Evolutionary conservation across 1,140 invertebrate genomes (phyloP).

Genomic region (Lepidostoma basale): DNA sequence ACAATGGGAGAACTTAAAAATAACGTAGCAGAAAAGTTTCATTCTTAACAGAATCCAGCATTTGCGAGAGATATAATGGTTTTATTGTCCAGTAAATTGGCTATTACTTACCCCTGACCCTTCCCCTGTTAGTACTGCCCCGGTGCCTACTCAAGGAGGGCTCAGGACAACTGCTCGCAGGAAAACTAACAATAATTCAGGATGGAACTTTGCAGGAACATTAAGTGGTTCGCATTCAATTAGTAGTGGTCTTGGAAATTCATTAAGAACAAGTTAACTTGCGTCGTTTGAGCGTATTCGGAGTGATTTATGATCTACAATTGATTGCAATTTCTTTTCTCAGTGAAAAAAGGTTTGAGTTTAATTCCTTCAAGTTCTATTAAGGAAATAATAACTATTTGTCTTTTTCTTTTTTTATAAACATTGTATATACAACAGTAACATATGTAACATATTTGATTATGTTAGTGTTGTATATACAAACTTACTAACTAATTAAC

Average conservation of each 20-base stretch:
- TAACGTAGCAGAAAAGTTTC: slow-evolving; percentile 11
- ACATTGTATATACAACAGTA: no score
- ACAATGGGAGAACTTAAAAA: no score
- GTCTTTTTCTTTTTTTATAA: no score
- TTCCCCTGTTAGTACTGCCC: background rate
- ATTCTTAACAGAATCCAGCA: slow-evolving; percentile 36
- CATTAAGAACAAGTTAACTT: slow-evolving; percentile 11
- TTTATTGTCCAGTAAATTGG: slow-evolving; percentile 44
- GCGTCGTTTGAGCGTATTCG: no score
- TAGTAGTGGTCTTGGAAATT: slow-evolving; percentile 1
- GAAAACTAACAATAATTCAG: slow-evolving; percentile 18
- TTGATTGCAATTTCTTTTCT: no score
- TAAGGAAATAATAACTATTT: no score
- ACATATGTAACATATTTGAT: no score
- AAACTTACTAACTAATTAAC: no score
- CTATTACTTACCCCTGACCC: slow-evolving; percentile 40
- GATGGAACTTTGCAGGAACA: background rate
- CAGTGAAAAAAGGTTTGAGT: no score
- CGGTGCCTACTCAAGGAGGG: background rate
- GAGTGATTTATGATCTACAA: no score
- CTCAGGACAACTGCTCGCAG: slow-evolving; percentile 8
- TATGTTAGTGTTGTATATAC: no score
- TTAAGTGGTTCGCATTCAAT: slow-evolving; percentile 16
- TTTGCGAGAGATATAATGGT: slow-evolving; percentile 39
- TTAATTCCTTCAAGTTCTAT: no score